Conservation (phyloP, 2,113 vertebrate genomes). For the Cyanocitta stelleri region DNA sequence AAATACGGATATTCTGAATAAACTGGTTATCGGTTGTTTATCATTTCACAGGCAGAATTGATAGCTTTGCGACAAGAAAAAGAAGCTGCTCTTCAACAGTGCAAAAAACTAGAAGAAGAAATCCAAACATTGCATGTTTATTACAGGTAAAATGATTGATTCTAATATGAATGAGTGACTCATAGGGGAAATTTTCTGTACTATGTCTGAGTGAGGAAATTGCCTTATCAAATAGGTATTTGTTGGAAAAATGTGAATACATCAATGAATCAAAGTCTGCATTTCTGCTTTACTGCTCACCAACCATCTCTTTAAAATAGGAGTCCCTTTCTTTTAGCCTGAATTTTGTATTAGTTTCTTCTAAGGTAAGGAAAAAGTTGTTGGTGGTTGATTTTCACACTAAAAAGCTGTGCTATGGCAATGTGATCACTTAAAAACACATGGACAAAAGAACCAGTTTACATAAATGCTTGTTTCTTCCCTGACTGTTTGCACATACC, state of each 20-base stretch:
- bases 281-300: slow-evolving; percentile 52
- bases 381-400: neutral
- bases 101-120: slow-evolving; percentile 78
- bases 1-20: neutral
- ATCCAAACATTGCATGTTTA: slow-evolving; percentile 74
- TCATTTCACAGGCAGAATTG: slow-evolving; percentile 70
- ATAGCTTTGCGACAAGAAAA: slow-evolving; percentile 72
- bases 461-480: neutral
- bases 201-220: slow-evolving; percentile 41
- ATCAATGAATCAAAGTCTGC: slow-evolving; percentile 46
- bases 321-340: neutral
- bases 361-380: neutral
- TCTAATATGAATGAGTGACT: slow-evolving; percentile 19
- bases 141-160: slow-evolving; percentile 77
- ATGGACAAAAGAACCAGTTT: neutral
- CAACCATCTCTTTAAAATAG: slow-evolving; percentile 13
- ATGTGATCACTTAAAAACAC: neutral
- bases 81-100: slow-evolving; percentile 71
- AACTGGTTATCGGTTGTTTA: neutral
- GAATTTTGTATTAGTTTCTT: neutral
- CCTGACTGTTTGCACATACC: neutral
- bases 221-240: slow-evolving; percentile 47
- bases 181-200: slow-evolving; percentile 25
- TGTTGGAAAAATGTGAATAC: slow-evolving; percentile 41
- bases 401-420: neutral